Evolutionary conservation across 1,140 invertebrate species (phyloP).

Genomic region (Agrypnia vestita): DNA sequence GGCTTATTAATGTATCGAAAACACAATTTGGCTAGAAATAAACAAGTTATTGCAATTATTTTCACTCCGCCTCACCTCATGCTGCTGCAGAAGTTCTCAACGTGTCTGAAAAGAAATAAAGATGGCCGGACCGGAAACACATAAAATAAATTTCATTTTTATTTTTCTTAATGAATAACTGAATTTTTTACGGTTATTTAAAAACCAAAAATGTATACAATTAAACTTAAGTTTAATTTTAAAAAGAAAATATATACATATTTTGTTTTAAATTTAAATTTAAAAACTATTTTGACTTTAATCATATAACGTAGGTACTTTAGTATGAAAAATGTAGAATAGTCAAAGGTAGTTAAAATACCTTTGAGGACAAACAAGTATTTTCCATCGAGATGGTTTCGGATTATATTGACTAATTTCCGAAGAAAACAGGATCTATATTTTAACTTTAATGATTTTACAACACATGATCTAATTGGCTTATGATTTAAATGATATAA

Average conservation of each 20-base stretch:
- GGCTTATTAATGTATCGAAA: background rate
- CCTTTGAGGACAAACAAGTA: too few species aligned
- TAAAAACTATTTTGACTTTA: constrained; percentile 10
- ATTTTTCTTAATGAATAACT: background rate
- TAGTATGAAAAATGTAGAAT: background rate
- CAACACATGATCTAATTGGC: too few species aligned
- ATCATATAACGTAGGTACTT: background rate
- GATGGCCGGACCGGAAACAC: constrained; percentile 52
- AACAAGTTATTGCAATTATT: constrained; percentile 23
- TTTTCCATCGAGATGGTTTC: too few species aligned
- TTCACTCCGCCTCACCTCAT: constrained; percentile 47
- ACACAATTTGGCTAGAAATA: background rate
- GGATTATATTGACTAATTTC: too few species aligned
- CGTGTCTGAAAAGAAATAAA: constrained; percentile 56
- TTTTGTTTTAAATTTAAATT: background rate
- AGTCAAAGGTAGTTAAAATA: too few species aligned
- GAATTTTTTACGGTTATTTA: background rate
- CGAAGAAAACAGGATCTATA: too few species aligned
- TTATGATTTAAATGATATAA: background rate
- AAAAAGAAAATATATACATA: background rate
- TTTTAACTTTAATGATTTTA: too few species aligned
- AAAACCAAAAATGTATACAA: background rate
- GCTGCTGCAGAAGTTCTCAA: constrained; percentile 48
- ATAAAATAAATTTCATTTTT: constrained; percentile 5
- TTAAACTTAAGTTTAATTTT: background rate